Evolutionary conservation across 2,888 invertebrate species (phyloP), one percentile per base, ranked within the genome.

Genomic region (Scaptomyza flava): DNA sequence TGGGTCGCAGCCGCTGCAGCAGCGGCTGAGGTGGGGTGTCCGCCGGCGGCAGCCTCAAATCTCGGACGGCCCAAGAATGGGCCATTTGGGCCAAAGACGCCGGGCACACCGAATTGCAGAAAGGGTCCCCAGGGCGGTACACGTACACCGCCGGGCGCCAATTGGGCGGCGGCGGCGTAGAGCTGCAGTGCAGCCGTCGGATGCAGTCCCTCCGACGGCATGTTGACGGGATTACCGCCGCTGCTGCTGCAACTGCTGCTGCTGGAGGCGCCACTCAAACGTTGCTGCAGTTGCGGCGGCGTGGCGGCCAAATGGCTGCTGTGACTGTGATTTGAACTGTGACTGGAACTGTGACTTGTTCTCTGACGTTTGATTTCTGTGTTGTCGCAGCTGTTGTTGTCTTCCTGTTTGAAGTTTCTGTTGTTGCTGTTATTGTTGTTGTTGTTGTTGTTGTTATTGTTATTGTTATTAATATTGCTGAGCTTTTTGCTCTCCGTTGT

Each of bases 111-210:
- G 58, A 91, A 91, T 63, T 91, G 91, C 8, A 91, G 71, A 31
- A 91, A 91, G 6, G 89, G 89, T 14, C 90, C 90, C 91, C 91
- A 91, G 8, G 91, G 91, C 57, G 91, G 91, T 0, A 91, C 91
- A 0, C 91, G 90, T 17, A 90, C 91, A 8, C 91, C 91, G 71
- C 91, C 90, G 50, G 91, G 91, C 38, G 91, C 91, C 75, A 91
- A 60, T 68, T 91, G 90, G 20, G 91, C 91, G 58, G 91, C 91
- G 45, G 91, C 91, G 27, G 91, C 91, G 63, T 91, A 91, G 6
- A 91, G 79, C 74, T 91, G 91, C 59, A 91, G 72, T 31, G 91
- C 91, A 50, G 91, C 90, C 62, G 91, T 91, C 53, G 91, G 91
- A 82, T 91, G 91, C 54, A 91, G 72, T 38, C 91, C 90, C 77